Percentiles rank a stretch among this genome's conserved stretches.
phyloP scores from a whole-genome alignment of 1,140 invertebrate genomes.

The Radopholus similis region DNA sequence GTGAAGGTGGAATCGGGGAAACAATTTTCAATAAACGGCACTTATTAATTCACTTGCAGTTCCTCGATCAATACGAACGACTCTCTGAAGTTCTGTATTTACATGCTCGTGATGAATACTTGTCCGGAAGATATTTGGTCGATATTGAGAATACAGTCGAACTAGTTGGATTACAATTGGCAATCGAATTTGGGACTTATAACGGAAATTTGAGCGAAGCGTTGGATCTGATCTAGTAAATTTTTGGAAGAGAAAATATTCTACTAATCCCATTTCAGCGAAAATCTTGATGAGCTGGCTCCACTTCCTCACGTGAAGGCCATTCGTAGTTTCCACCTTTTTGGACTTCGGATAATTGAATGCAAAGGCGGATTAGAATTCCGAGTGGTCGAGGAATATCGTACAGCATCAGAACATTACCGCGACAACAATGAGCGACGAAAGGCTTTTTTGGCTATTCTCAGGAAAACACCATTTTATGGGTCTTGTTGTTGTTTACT shows the following conservation, averaged over 20 bases:
- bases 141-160: slow-evolving; percentile 32
- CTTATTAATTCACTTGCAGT: slow-evolving; percentile 26
- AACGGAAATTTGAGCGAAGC: slow-evolving; percentile 27
- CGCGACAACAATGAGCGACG: slow-evolving; percentile 23
- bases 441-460: slow-evolving; percentile 26
- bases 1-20: slow-evolving; percentile 11
- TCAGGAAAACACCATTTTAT: slow-evolving; percentile 22
- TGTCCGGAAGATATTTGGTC: slow-evolving; percentile 43
- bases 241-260: background rate
- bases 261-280: slow-evolving; percentile 20
- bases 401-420: slow-evolving; percentile 24
- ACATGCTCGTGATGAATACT: slow-evolving; percentile 42
- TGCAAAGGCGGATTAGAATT: slow-evolving; percentile 42
- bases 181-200: slow-evolving; percentile 39
- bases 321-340: slow-evolving; percentile 35
- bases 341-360: slow-evolving; percentile 40
- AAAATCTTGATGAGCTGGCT: slow-evolving; percentile 30
- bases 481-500: background rate
- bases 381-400: slow-evolving; percentile 34
- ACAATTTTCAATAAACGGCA: background rate
- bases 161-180: slow-evolving; percentile 42
- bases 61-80: slow-evolving; percentile 27
- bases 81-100: slow-evolving; percentile 44
- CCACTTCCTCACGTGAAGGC: slow-evolving; percentile 23
- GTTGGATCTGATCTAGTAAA: slow-evolving; percentile 40